Conservation (phyloP, 1,140 invertebrate genomes). For the Leptopilina boulardi region DNA sequence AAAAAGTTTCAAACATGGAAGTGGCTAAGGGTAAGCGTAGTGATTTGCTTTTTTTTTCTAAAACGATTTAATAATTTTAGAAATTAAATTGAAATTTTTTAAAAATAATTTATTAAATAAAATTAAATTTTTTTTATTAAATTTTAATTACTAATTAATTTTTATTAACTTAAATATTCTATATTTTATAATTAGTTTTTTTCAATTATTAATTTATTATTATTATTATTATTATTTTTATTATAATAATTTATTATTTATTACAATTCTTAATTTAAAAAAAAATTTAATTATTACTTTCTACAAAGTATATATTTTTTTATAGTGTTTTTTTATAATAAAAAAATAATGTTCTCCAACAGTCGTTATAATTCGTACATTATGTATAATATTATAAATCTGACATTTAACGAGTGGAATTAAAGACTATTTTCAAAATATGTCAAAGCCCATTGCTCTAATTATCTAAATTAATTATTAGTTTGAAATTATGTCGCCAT, state of each 20-base stretch:
- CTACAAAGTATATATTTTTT: too few species aligned
- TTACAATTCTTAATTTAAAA: too few species aligned
- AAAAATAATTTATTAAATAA: background rate
- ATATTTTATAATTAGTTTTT: too few species aligned
- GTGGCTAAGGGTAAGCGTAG: constrained; percentile 66
- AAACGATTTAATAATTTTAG: background rate
- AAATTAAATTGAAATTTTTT: background rate
- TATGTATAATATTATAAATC: background rate
- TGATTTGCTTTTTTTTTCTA: constrained; percentile 25
- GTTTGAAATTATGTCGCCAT: background rate
- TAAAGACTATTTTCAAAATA: background rate
- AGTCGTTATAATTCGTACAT: background rate
- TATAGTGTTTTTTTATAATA: too few species aligned
- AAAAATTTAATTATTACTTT: too few species aligned
- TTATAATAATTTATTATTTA: too few species aligned
- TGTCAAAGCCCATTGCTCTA: background rate
- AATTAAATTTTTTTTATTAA: too few species aligned
- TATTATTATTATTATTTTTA: too few species aligned
- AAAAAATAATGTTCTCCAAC: background rate
- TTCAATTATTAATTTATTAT: too few species aligned
- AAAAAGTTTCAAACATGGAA: constrained; percentile 58
- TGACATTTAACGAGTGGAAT: background rate
- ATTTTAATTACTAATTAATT: too few species aligned
- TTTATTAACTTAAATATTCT: too few species aligned
- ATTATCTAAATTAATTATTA: background rate